phyloP scores from a whole-genome alignment of 2,888 invertebrate genomes.

The Leuctra nigra region DNA sequence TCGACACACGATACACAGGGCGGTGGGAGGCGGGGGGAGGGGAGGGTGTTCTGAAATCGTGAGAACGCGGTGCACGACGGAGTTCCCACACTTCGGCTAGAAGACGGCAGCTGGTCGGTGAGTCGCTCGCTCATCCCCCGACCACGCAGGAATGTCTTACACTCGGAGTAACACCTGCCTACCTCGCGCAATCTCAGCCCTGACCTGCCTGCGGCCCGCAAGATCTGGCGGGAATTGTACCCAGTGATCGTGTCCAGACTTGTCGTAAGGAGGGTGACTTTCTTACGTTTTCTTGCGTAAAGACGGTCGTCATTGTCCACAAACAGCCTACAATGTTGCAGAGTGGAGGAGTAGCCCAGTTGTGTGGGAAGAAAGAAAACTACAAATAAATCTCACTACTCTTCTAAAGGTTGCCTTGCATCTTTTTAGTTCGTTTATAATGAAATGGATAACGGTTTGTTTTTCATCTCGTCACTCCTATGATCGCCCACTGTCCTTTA shows the following conservation, averaged over 20 bases:
- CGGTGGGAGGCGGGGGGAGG: slow-evolving; percentile 7
- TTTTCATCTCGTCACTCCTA: too few species aligned
- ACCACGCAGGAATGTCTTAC: slow-evolving; percentile 5
- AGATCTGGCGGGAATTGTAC: not conserved
- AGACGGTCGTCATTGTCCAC: not conserved
- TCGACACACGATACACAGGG: slow-evolving; percentile 26
- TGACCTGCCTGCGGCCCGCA: not conserved
- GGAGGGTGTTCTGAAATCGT: slow-evolving; percentile 24
- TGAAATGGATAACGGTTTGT: too few species aligned
- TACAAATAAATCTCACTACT: too few species aligned
- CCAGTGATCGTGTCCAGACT: slow-evolving; percentile 1
- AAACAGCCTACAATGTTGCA: too few species aligned
- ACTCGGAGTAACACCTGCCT: slow-evolving; percentile 13
- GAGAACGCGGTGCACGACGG: slow-evolving; percentile 26
- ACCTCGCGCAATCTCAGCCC: slow-evolving; percentile 3
- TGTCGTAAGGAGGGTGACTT: not conserved
- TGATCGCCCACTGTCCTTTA: too few species aligned
- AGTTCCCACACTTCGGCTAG: slow-evolving; percentile 31
- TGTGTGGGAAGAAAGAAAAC: too few species aligned
- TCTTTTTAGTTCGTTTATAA: too few species aligned
- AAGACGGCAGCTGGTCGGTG: slow-evolving; percentile 26
- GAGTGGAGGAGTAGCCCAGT: too few species aligned
- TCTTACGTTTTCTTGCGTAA: slow-evolving; percentile 3
- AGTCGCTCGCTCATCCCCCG: not conserved
- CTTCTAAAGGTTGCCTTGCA: too few species aligned